Base-by-base conservation (phyloP, 1,140 invertebrate species). In the Plectrocnemia conspersa region DNA sequence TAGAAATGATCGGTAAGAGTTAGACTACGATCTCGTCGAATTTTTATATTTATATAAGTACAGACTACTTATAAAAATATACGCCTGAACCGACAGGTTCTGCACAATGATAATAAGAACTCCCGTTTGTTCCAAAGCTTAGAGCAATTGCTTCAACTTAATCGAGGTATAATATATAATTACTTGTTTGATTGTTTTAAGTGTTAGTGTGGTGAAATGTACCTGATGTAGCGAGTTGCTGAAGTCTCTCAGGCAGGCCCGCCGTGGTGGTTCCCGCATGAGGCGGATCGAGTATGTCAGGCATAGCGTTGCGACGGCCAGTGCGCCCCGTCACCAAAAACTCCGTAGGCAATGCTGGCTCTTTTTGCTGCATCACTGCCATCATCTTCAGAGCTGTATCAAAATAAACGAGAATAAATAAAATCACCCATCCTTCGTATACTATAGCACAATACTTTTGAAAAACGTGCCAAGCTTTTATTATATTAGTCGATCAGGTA, bases 241-340 rank as follows among this genome's bases (percentile, higher is more conserved):
- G 70, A 45, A 91, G 70, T 58, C 79, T 74, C 42, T 81, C 77
- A 0, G 87, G 81, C 57, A 89, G 71, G 64, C 85, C 85, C 24
- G 82, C 81, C 0, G 85, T 84, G 24, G 78, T 79, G n/a, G 82
- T 76, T 32, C 79, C 74, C 10, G 81, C 78, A 49, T 68, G 68
- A 54, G 82, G 77, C 27, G 80, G 78, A 27, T 81, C 77, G 16
- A 85, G 70, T 48, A 89, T 88, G 63, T 90, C 82, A 2, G 87
- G 82, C 68, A 91, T 70, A 2, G 88, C 88, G 68, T 92, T 91
- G 52, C 88, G 70, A 35, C 88, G 75, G 4, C 88, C 88, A 1
- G 85, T 87, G 53, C 88, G 75, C 1, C 87, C 86, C 0, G 86
- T 87, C 38, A 82, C 83, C 18, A 89, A 72, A 66, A 91, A 90